These are phyloP conservation scores for Loxodonta africana DNA, from an alignment of 2,113 vertebrate genomes.

Conservation along the genomic window DNA sequence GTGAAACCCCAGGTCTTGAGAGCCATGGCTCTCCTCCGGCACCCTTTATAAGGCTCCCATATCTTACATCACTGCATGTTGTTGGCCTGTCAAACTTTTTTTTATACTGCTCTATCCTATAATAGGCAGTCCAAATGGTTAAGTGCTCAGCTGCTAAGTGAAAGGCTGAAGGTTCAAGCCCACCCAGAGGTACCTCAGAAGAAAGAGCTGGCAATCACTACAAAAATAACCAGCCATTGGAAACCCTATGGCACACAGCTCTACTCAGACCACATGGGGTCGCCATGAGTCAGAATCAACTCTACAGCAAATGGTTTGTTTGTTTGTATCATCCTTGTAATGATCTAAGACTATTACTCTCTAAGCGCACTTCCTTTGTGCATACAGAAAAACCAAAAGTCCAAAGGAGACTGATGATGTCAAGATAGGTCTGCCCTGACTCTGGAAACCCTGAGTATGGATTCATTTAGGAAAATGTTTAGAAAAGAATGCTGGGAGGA, in stretches of 20 bases:
- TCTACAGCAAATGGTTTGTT: not conserved
- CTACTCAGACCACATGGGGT: not conserved
- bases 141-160: not conserved
- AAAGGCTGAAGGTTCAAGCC: not conserved
- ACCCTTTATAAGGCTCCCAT: not conserved
- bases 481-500: slow-evolving; percentile 53
- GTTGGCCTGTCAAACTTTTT: not conserved
- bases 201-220: not conserved
- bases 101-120: too few relatives aligned
- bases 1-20: not conserved
- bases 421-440: not conserved
- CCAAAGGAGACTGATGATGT: not conserved
- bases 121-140: not conserved
- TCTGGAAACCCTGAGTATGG: not conserved
- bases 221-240: not conserved
- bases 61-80: not conserved
- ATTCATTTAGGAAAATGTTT: slow-evolving; percentile 57
- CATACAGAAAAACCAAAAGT: not conserved
- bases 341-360: not conserved
- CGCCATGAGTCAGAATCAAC: not conserved
- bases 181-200: not conserved
- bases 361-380: not conserved
- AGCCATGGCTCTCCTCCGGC: not conserved
- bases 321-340: not conserved
- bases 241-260: not conserved